Evolutionary conservation across 2,888 invertebrate genomes (phyloP), one percentile per base, ranked within the genome.

Genomic region (Halictus ligatus): DNA sequence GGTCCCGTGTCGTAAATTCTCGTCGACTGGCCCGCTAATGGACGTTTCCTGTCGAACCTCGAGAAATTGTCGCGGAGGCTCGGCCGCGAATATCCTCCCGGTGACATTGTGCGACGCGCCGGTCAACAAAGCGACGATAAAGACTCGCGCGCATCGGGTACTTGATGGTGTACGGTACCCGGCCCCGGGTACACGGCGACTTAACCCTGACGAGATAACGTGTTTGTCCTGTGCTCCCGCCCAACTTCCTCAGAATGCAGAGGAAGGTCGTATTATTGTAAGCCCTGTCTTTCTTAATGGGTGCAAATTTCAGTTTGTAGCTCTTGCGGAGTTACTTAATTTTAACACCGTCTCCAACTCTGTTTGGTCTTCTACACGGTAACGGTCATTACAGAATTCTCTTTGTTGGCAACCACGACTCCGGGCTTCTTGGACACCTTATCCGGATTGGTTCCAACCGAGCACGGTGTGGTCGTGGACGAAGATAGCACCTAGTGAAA

Each of bases 21-120:
- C 76, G 48, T 60, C 72, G 76, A 64, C n/a, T 60, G 67, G 78
- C 78, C 77, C 81, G 84, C 91, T 93, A 93, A 93, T 93, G 93
- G 93, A 93, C 89, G 82, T 92, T 92, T 88, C 84, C 91, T 92
- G 92, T 93, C 91, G 90, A 91, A 89, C 76, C 79, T 85, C 43
- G 80, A 83, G 78, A 75, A 86, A 90, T 90, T 83, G 87, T 83
- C 82, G 79, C 83, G 85, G 85, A 75, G 29, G n/a, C 43, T 35
- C 81, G 69, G 71, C 80, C 85, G 88, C 88, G 89, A 88, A 84
- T 78, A 81, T 80, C 67, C 64, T 40, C 64, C 18, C 25, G 50
- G 54, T 75, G 83, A 75, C 81, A 87, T 75, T 81, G 88, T 80
- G 48, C 74, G 71, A 78, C 54, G 80, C 77, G 83, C 85, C 85